A percentile compares a stretch with the other conserved stretches of the same genome.
phyloP scores from a whole-genome alignment of 2,888 invertebrate species.

The Rhimphoctona megacephalus region DNA sequence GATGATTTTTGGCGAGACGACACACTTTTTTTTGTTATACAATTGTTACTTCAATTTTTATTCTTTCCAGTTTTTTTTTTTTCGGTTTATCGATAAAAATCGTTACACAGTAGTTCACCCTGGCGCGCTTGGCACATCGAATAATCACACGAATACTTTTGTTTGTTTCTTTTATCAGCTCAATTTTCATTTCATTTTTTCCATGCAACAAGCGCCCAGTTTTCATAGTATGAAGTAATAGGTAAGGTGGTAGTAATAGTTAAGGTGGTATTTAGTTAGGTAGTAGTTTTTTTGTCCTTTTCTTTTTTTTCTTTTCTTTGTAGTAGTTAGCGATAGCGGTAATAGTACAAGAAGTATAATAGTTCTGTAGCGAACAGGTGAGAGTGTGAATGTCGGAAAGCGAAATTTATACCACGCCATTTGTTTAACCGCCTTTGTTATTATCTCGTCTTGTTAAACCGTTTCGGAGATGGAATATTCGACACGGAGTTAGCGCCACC shows the following conservation, averaged over 20 bases:
- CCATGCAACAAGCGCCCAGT: constrained; percentile 64
- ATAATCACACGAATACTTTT: constrained; percentile 65
- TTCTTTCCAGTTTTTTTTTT: constrained; percentile 73
- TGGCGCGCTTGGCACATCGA: constrained; percentile 70
- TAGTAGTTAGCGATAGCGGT: constrained; percentile 70
- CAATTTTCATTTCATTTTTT: constrained; percentile 51
- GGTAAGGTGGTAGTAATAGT: constrained; percentile 66
- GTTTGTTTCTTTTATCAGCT: constrained; percentile 24
- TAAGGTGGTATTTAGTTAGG: constrained; percentile 66
- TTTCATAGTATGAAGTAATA: constrained; percentile 66
- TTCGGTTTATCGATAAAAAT: constrained; percentile 82
- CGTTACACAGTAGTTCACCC: constrained; percentile 80
- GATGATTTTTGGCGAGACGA: constrained; percentile 64
- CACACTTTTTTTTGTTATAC: constrained; percentile 73
- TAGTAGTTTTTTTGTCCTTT: constrained; percentile 59
- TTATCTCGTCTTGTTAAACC: constrained; percentile 1
- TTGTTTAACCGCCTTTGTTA: background rate
- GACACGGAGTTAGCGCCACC: constrained; percentile 56
- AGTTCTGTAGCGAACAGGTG: constrained; percentile 66
- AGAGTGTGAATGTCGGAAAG: constrained; percentile 65
- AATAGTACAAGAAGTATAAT: constrained; percentile 69
- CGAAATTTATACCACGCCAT: constrained; percentile 22
- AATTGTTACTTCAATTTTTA: constrained; percentile 81
- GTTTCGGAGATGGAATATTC: constrained; percentile 23
- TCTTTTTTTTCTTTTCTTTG: constrained; percentile 40